Evolutionary conservation across 2,888 invertebrate genomes (phyloP), one percentile per base, ranked within the genome.

Genomic region (Lobophora halterata): DNA sequence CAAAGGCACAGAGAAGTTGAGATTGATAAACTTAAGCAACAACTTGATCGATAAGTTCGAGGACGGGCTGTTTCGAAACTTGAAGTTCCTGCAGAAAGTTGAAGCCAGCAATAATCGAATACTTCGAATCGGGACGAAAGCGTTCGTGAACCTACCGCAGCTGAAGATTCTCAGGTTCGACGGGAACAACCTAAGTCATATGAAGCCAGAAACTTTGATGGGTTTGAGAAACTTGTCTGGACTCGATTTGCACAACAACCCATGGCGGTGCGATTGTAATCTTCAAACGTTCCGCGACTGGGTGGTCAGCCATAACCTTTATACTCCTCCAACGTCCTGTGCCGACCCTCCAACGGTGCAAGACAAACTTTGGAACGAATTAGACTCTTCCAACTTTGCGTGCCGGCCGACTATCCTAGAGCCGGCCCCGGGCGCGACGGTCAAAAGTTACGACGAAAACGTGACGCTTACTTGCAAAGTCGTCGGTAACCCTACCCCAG

Each of bases 231-330:
- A 91, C 64, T 83, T 97, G 38, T 90, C 91, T 12, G 93, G 93
- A 35, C 78, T 97, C 19, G 93, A 93, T 57, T 81, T 97, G 23
- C 91, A 92, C 58, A 92, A 92, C 52, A 97, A 97, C 71, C 94
- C 93, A 0, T 97, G 97, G 97, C 90, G 93, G 40, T 97, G 97
- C 72, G 95, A 97, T 62, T 97, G 97, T 71, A 91, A 93, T 55
- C 80, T 97, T 49, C 92, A 94, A 65, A 89, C 90, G 30, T 94
- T 97, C 56, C 90, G 95, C 19, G 92, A 94, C 62, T 95, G 93
- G 90, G 91, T 91, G 42, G 89, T 93, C 35, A 89, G 89, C 51
- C 90, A 90, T 49, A 94, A 94, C 42, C 85, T 96, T 35, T 93
- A 95, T 61, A 93, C 94, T 5, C 89, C 91, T 4, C 92, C 93